Percentiles rank a stretch among this genome's conserved stretches.
Conservation (phyloP, 92 coral and sea anemone genomes). For the Zoanthus gigantus region DNA sequence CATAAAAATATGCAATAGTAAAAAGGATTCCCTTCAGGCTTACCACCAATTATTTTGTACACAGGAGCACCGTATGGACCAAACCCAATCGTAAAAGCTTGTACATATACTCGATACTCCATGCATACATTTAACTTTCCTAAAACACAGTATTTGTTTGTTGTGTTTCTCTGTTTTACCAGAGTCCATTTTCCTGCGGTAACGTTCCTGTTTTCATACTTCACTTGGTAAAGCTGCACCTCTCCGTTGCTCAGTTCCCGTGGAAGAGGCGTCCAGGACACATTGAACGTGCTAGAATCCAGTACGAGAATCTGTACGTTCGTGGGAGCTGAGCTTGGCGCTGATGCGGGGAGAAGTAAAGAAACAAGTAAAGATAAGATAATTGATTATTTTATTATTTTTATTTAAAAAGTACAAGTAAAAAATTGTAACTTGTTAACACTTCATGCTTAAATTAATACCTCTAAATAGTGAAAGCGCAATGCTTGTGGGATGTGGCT, state of each 20-base stretch:
- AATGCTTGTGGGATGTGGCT: too few relatives aligned
- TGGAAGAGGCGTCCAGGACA: conserved; percentile 54
- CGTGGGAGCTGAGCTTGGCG: conserved; percentile 34
- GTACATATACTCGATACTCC: conserved; percentile 58
- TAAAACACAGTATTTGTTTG: conserved; percentile 31
- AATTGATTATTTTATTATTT: neutral
- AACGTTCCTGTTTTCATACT: neutral
- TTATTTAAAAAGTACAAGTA: too few relatives aligned
- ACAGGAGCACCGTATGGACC: conserved; percentile 57
- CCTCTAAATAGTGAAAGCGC: too few relatives aligned
- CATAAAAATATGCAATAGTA: neutral
- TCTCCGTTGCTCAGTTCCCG: conserved; percentile 42
- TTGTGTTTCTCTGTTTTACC: neutral
- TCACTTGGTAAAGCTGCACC: conserved; percentile 48
- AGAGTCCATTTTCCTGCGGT: neutral
- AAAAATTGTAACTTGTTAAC: too few relatives aligned
- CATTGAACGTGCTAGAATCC: conserved; percentile 33
- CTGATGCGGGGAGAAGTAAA: neutral
- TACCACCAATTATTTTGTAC: conserved; percentile 50
- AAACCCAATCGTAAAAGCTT: conserved; percentile 64
- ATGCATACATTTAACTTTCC: conserved; percentile 38
- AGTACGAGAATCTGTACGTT: neutral
- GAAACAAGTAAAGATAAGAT: neutral
- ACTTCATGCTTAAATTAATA: neutral
- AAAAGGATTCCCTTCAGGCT: neutral